Evolutionary conservation across 2,113 vertebrate genomes (phyloP), one percentile per base, ranked within the genome.

Genomic region (Chionomys nivalis): DNA sequence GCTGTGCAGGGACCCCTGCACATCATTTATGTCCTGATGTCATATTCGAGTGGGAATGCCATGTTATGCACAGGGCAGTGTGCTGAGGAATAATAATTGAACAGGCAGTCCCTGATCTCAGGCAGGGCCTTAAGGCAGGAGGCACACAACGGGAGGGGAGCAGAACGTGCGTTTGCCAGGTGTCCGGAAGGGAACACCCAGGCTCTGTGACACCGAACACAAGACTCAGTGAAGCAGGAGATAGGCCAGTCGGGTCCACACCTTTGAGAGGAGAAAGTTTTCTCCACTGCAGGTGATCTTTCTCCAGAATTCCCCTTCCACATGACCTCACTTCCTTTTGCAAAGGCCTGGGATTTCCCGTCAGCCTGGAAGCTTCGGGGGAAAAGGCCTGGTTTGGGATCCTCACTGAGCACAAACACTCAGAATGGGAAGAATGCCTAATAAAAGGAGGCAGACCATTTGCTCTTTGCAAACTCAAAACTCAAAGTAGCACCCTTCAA

Each of bases 301-400:
- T 81, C 91, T 86, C 31, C 17, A 86, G 49, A 97, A 96, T 65
- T 68, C 61, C 86, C 79, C 77, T 92, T 94, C 82, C 39, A 12
- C 9, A 78, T 24, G 73, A 90, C 72, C 36, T 94, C 82, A 89
- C 63, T 95, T 92, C 90, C 87, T 89, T 85, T 93, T 61, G 72
- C 42, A 33, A 95, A 93, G n/a, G 44, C 55, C 44, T 31, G 61
- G 65, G 85, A 85, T 82, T 93, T 95, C 58, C 91, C 66, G 11
- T 61, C 77, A 75, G 76, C 23, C 47, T 31, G 68, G 79, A 90
- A 26, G 1, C 86, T 94, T 93, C 36, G 7, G 66, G 72, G 47
- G n/a, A n/a, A 70, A 70, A 89, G 78, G 94, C 31, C 44, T 88
- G 87, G n/a, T 75, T 90, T 72, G 94, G 81, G 21, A 47, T 42